These are phyloP conservation scores for Forbesichthys agassizii DNA, from an alignment of 2,113 vertebrate species.

Conservation along the genomic window DNA sequence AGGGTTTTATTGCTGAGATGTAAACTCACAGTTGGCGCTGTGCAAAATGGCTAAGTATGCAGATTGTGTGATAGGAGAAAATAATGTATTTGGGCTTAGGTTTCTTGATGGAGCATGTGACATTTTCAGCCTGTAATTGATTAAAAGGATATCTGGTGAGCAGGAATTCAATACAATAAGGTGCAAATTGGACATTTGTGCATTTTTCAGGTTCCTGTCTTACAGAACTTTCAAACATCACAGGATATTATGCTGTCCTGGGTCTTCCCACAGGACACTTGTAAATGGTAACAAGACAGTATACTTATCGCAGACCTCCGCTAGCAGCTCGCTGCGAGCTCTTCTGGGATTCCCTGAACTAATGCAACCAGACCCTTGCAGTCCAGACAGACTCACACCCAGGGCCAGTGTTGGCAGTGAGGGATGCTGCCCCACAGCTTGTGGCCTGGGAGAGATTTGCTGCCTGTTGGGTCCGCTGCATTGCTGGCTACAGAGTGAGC, in stretches of 20 bases:
- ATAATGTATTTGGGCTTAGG: constrained; percentile 38
- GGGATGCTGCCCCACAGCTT: constrained; percentile 41
- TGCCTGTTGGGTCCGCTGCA: constrained; percentile 18
- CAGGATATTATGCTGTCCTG: no score
- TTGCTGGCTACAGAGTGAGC: constrained; percentile 14
- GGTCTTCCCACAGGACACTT: no score
- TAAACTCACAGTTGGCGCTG: constrained; percentile 41
- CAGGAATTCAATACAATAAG: neutral
- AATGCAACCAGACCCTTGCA: constrained; percentile 41
- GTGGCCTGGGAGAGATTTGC: constrained; percentile 43
- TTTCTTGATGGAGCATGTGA: constrained; percentile 32
- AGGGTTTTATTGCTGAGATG: constrained; percentile 37
- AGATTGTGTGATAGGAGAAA: constrained; percentile 44
- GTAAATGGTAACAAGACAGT: constrained; percentile 6
- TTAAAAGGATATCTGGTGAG: neutral
- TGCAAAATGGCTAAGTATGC: constrained; percentile 27
- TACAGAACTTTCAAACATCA: no score
- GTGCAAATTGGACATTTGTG: neutral
- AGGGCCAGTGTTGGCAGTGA: constrained; percentile 35
- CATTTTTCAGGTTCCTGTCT: neutral
- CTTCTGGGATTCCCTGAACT: constrained; percentile 33
- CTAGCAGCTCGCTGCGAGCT: constrained; percentile 1
- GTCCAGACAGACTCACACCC: constrained; percentile 24
- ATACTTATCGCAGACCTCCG: constrained; percentile 11
- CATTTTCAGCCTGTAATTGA: constrained; percentile 23